A percentile compares a stretch with the other conserved stretches of the same genome.
These are phyloP conservation scores for Hippocampus guttulatus DNA, from an alignment of 2,113 vertebrate genomes.

Conservation along the genomic window DNA sequence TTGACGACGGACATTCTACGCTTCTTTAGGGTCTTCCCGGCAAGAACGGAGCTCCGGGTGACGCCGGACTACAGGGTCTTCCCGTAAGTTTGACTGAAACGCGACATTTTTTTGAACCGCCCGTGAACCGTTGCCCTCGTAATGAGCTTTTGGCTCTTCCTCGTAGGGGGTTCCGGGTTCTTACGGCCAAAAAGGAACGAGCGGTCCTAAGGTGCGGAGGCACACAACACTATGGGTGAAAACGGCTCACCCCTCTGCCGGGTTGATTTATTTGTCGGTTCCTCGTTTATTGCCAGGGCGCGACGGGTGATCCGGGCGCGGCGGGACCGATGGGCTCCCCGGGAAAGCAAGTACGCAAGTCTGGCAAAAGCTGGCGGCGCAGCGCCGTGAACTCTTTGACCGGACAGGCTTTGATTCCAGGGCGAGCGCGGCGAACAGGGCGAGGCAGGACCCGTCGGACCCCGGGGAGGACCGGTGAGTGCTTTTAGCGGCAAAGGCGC, in stretches of 20 bases:
- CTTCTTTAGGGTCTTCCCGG: slow-evolving; percentile 82
- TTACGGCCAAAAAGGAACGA: slow-evolving; percentile 80
- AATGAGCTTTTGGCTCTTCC: background rate
- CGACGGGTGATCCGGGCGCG: slow-evolving; percentile 76
- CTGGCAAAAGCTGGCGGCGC: background rate
- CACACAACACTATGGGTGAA: too few species aligned
- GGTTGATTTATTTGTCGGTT: too few species aligned
- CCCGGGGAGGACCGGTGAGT: slow-evolving; percentile 85
- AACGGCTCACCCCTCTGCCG: background rate
- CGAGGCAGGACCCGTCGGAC: slow-evolving; percentile 81
- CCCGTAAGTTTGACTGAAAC: slow-evolving; percentile 76
- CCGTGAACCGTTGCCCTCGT: too few species aligned
- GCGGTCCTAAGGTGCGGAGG: slow-evolving; percentile 78
- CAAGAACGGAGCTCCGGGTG: slow-evolving; percentile 87
- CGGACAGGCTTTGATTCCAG: slow-evolving; percentile 59
- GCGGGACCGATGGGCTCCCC: slow-evolving; percentile 85
- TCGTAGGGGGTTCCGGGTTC: slow-evolving; percentile 83
- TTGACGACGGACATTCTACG: background rate
- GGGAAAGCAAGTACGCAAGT: slow-evolving; percentile 82
- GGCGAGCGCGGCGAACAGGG: slow-evolving; percentile 87
- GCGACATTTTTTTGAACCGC: too few species aligned
- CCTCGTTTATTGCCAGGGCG: slow-evolving; percentile 71
- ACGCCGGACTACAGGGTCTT: slow-evolving; percentile 82
- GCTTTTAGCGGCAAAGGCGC: background rate
- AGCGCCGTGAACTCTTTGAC: background rate